Conservation (phyloP, 1,140 invertebrate genomes). For the Drosophila murphyi region DNA sequence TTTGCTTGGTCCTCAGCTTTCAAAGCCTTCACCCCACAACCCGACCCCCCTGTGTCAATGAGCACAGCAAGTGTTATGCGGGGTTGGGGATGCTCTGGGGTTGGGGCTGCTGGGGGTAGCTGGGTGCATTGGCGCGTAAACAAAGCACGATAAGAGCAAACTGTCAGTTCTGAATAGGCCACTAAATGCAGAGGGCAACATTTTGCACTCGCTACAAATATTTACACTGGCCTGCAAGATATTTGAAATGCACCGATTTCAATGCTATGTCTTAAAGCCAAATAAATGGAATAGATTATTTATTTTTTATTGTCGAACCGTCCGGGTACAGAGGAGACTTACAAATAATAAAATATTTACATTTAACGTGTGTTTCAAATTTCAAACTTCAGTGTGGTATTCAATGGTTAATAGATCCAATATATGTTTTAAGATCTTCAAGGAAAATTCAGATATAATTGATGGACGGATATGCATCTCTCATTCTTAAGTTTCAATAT, state of each 20-base stretch:
- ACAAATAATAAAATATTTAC: too few relatives aligned
- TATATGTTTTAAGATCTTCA: too few relatives aligned
- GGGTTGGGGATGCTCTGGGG: not conserved
- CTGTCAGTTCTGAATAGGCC: slow-evolving; percentile 68
- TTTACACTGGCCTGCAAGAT: slow-evolving; percentile 26
- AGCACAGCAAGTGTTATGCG: not conserved
- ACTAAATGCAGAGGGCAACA: slow-evolving; percentile 60
- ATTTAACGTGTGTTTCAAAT: too few relatives aligned
- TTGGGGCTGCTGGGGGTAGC: slow-evolving; percentile 18
- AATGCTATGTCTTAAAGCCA: too few relatives aligned
- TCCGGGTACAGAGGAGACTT: too few relatives aligned
- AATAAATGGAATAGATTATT: too few relatives aligned
- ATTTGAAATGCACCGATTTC: not conserved
- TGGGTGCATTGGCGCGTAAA: slow-evolving; percentile 59
- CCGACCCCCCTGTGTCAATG: not conserved
- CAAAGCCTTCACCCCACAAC: not conserved
- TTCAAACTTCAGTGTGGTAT: too few relatives aligned
- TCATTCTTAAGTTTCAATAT: too few relatives aligned
- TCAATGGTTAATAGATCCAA: too few relatives aligned
- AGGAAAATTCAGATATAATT: too few relatives aligned
- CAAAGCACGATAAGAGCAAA: slow-evolving; percentile 66
- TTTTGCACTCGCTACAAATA: slow-evolving; percentile 30
- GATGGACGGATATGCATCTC: too few relatives aligned
- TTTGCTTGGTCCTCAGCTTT: not conserved
- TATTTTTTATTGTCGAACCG: too few relatives aligned